Conservation (phyloP, 2,888 invertebrate genomes). For the Tachina lurida region DNA sequence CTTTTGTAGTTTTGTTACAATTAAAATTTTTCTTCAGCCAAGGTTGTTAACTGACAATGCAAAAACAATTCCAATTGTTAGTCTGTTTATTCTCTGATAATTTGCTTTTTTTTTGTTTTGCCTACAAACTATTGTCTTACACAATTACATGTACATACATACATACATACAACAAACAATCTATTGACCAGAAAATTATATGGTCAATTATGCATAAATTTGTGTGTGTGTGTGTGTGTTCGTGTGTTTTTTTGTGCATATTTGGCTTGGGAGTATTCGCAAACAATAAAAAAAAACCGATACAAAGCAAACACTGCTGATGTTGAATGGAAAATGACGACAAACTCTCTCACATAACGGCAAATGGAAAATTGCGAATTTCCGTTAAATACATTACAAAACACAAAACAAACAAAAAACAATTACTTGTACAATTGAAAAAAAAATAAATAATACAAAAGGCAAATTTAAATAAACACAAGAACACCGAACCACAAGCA, state of each 20-base stretch:
- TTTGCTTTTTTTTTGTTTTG: slow-evolving; percentile 15
- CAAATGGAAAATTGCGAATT: slow-evolving; percentile 71
- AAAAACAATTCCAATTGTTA: slow-evolving; percentile 47
- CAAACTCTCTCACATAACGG: slow-evolving; percentile 62
- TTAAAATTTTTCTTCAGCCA: slow-evolving; percentile 44
- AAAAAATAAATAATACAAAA: slow-evolving; percentile 51
- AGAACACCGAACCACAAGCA: slow-evolving; percentile 19
- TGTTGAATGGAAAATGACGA: slow-evolving; percentile 50
- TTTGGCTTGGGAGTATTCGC: slow-evolving; percentile 16
- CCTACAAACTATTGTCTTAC: slow-evolving; percentile 1
- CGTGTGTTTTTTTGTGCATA: slow-evolving; percentile 1
- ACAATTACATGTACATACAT: slow-evolving; percentile 7
- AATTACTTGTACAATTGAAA: slow-evolving; percentile 18
- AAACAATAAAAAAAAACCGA: not conserved
- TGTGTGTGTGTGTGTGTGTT: slow-evolving; percentile 5
- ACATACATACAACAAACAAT: slow-evolving; percentile 15
- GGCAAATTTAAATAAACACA: slow-evolving; percentile 60
- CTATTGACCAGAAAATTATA: slow-evolving; percentile 63
- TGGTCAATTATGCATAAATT: slow-evolving; percentile 32
- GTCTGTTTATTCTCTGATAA: not conserved
- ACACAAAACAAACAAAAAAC: slow-evolving; percentile 35
- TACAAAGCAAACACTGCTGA: slow-evolving; percentile 23
- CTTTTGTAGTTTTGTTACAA: slow-evolving; percentile 16
- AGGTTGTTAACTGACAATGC: slow-evolving; percentile 56
- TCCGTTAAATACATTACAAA: slow-evolving; percentile 68